These are phyloP conservation scores for Helarctos malayanus DNA, from an alignment of 2,797 vertebrate genomes.

Conservation along the genomic window DNA sequence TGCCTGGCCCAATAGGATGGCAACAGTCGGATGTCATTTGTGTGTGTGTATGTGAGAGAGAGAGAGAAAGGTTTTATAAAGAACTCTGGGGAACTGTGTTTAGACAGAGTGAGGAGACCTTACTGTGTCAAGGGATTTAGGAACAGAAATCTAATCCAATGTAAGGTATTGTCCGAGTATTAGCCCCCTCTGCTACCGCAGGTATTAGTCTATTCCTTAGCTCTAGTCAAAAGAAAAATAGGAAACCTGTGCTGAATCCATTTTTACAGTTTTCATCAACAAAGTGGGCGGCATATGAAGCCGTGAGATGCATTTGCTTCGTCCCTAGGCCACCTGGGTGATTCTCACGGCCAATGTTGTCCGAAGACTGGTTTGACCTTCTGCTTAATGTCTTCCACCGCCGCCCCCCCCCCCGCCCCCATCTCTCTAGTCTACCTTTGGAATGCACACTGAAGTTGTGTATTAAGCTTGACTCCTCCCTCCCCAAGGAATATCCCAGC, in stretches of 20 bases:
- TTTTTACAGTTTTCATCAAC: slow-evolving; percentile 24
- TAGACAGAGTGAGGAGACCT: slow-evolving; percentile 5
- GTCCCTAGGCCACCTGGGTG: neutral
- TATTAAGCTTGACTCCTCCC: neutral
- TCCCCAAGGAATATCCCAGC: neutral
- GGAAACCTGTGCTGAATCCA: neutral
- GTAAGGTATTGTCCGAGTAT: neutral
- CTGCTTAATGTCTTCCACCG: neutral
- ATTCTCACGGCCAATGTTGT: neutral
- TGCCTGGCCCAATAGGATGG: neutral
- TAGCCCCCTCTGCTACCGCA: neutral
- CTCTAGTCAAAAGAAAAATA: slow-evolving; percentile 6
- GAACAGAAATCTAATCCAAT: slow-evolving; percentile 46
- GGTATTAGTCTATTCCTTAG: slow-evolving; percentile 31
- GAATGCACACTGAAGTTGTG: neutral
- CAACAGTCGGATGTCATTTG: slow-evolving; percentile 2
- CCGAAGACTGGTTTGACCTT: neutral
- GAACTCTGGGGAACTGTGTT: neutral
- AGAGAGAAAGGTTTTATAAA: neutral
- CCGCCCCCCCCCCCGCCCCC: too few relatives aligned
- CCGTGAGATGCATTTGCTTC: neutral
- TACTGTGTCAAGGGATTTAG: slow-evolving; percentile 39
- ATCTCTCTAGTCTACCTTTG: neutral
- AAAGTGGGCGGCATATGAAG: neutral
- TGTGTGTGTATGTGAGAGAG: neutral